Evolutionary conservation across 2,797 vertebrate genomes (phyloP).

Genomic region (Trachurus trachurus): DNA sequence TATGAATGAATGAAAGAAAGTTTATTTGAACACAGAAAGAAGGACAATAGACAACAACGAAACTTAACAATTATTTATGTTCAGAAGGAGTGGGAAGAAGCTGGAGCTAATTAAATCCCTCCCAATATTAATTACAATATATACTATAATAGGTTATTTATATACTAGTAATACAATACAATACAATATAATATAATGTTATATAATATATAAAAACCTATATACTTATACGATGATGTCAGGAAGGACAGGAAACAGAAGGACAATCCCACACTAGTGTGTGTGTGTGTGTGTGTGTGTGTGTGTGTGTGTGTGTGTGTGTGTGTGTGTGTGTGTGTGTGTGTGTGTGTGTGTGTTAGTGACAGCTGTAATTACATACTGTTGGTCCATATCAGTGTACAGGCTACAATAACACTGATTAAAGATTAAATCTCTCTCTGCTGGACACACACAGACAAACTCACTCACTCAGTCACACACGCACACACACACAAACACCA

Average conservation of each 20-base stretch:
- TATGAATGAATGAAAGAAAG: neutral
- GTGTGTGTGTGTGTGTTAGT: neutral
- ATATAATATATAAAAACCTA: neutral
- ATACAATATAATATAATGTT: neutral
- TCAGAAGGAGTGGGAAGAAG: no score
- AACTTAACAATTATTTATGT: no score
- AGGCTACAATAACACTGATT: constrained; percentile 67
- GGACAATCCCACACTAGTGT: constrained; percentile 12
- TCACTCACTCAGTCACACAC: constrained; percentile 19
- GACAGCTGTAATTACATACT: constrained; percentile 73
- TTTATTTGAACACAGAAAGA: no score
- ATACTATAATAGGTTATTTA: no score
- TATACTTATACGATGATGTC: constrained; percentile 31
- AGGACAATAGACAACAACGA: neutral
- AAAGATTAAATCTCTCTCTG: constrained; percentile 69
- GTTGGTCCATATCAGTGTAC: constrained; percentile 62
- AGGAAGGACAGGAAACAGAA: constrained; percentile 19
- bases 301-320: neutral
- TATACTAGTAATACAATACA: neutral
- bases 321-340: constrained; percentile 14
- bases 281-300: constrained; percentile 11
- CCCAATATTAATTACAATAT: no score
- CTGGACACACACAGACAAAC: constrained; percentile 25
- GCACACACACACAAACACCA: constrained; percentile 24
- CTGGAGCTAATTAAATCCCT: no score